These are phyloP conservation scores for Druon quercuslanigerum DNA, from an alignment of 1,140 invertebrate species.

Conservation along the genomic window DNA sequence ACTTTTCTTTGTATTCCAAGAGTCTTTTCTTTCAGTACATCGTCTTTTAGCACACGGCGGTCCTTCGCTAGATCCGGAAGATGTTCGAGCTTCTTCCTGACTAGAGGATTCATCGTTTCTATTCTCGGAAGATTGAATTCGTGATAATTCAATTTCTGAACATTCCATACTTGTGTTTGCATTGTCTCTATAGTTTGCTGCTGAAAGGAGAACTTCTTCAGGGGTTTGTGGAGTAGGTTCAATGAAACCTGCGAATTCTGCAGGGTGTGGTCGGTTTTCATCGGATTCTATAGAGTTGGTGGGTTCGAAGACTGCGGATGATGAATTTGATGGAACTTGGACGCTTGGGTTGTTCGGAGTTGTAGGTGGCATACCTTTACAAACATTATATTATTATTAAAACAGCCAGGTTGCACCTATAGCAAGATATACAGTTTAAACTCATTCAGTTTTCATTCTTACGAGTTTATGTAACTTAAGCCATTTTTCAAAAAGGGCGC, in stretches of 20 bases:
- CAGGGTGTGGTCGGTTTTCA: not conserved
- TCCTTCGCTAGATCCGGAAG: not conserved
- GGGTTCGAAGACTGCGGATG: not conserved
- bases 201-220: not conserved
- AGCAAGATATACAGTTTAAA: too few relatives aligned
- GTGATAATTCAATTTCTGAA: conserved; percentile 13
- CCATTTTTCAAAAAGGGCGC: too few relatives aligned
- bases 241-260: not conserved
- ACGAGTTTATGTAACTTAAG: too few relatives aligned
- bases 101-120: not conserved
- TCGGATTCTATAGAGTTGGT: not conserved
- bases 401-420: too few relatives aligned
- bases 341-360: not conserved
- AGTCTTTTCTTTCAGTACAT: not conserved
- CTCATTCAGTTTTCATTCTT: too few relatives aligned
- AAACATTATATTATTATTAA: not conserved
- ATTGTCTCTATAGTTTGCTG: conserved; percentile 2
- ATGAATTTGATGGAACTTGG: conserved; percentile 2
- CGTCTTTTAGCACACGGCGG: not conserved
- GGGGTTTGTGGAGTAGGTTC: not conserved
- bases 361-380: not conserved
- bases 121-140: not conserved
- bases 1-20: not conserved
- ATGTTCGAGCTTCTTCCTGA: not conserved
- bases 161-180: conserved; percentile 15